Evolutionary conservation across 2,888 invertebrate species (phyloP), one percentile per base, ranked within the genome.

Genomic region (Cataglyphis cursor): DNA sequence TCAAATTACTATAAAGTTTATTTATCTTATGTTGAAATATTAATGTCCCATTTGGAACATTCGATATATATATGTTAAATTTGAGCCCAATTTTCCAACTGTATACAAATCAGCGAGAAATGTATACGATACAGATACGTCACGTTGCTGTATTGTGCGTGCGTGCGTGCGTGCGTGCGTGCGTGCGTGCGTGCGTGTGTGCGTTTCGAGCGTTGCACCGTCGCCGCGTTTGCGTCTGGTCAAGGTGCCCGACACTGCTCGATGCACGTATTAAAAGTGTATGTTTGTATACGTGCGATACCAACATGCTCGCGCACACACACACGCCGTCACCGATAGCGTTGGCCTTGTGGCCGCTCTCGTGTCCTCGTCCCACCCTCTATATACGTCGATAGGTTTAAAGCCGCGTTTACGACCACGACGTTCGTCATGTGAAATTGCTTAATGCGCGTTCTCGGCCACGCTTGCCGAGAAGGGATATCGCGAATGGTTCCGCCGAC

Each of bases 191-290:
- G 41, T 44, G 62, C 54, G 66, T 21, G 57, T 38, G 61, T 54
- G 62, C 72, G 51, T 89, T 91, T 91, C 87, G 91, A 91, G 82
- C 93, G 87, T 93, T 92, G 92, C 91, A 91, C 92, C 85, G 90
- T 83, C 88, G 85, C 81, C 88, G 85, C 88, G 85, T 89, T 90
- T 88, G 88, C 85, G 90, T 86, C 88, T 91, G 93, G 93, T 92
- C 93, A 92, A 93, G 93, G 93, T 92, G 90, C 90, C 91, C 90
- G 86, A 83, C 87, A 78, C 84, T 83, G 87, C 85, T n/a, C 88
- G 84, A 68, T 84, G 62, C 65, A 73, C 35, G 65, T 83, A 81
- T 68, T 68, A 70, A 21, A 6, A 44, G 31, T 35, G n/a, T n/a
- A n/a, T n/a, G 6, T 35, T 6, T 35, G 6, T 6, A 6, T 35